phyloP scores from a whole-genome alignment of 37 sponge, comb jelly and placozoan species.

The Tethya wilhelma region DNA sequence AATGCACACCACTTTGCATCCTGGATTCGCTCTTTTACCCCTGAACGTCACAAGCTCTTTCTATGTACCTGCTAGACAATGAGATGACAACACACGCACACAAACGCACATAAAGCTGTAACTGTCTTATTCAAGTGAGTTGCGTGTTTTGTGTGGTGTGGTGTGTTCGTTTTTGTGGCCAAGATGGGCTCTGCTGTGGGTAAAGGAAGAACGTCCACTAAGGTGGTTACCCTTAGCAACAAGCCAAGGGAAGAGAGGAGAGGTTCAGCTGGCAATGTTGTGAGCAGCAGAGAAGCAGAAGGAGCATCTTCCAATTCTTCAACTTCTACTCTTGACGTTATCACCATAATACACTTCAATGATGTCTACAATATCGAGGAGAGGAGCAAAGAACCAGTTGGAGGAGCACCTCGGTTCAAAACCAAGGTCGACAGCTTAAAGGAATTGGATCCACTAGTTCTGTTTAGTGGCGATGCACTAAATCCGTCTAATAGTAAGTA shows the following conservation, averaged over 20 bases:
- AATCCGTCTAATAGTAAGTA: conserved; percentile 79
- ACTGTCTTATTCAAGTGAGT: not conserved
- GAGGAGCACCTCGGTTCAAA: conserved; percentile 82
- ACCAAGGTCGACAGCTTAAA: conserved; percentile 37
- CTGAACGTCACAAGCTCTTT: too few species aligned
- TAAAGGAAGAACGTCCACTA: too few species aligned
- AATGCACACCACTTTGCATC: conserved; percentile 2
- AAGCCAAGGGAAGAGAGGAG: not conserved
- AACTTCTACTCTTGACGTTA: not conserved
- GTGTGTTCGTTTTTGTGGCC: not conserved
- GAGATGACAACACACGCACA: not conserved
- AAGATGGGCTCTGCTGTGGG: not conserved
- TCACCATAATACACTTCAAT: conserved; percentile 86
- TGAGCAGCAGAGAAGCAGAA: not conserved
- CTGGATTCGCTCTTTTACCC: too few species aligned
- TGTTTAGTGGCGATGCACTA: conserved; percentile 87
- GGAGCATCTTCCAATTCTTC: not conserved
- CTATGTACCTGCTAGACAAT: too few species aligned
- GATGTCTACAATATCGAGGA: conserved; percentile 85
- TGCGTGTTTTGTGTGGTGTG: not conserved
- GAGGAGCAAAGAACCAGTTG: conserved; percentile 77
- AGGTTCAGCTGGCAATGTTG: not conserved
- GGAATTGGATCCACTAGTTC: conserved; percentile 57
- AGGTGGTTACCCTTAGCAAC: not conserved
- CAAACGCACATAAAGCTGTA: conserved; percentile 2